Evolutionary conservation across 2,797 vertebrate species (phyloP).

Genomic region (Amniataba percoides): DNA sequence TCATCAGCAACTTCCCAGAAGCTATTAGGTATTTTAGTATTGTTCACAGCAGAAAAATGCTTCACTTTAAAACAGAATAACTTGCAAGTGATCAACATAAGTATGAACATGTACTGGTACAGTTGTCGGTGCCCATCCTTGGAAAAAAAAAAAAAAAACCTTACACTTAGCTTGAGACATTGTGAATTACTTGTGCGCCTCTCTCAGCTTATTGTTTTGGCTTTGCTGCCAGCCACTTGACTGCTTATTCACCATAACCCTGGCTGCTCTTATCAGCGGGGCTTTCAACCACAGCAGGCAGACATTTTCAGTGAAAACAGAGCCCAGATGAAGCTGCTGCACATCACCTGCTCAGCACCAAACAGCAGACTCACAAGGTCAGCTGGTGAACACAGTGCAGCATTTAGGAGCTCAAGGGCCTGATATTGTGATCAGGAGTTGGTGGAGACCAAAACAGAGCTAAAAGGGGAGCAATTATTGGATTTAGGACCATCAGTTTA

Average conservation of each 20-base stretch:
- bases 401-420: not conserved
- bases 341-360: too few relatives aligned
- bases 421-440: not conserved
- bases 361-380: not conserved
- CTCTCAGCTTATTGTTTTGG: slow-evolving; percentile 8
- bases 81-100: not conserved
- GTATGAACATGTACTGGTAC: not conserved
- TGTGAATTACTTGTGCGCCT: too few relatives aligned
- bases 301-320: too few relatives aligned
- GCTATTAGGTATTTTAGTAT: not conserved
- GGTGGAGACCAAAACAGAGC: not conserved
- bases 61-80: not conserved
- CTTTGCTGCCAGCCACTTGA: not conserved
- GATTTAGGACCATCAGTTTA: not conserved
- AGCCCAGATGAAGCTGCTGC: too few relatives aligned
- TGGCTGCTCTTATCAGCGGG: not conserved
- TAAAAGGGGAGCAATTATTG: not conserved
- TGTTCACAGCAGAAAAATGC: not conserved
- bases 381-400: not conserved
- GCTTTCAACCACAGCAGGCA: not conserved
- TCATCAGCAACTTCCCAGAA: not conserved
- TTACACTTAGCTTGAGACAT: not conserved
- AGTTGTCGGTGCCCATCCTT: not conserved
- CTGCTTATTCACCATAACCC: too few relatives aligned
- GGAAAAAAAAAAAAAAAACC: not conserved